Evolutionary conservation across 1,140 invertebrate species (phyloP), one percentile per base, ranked within the genome.

Genomic region (Aricia agestis): DNA sequence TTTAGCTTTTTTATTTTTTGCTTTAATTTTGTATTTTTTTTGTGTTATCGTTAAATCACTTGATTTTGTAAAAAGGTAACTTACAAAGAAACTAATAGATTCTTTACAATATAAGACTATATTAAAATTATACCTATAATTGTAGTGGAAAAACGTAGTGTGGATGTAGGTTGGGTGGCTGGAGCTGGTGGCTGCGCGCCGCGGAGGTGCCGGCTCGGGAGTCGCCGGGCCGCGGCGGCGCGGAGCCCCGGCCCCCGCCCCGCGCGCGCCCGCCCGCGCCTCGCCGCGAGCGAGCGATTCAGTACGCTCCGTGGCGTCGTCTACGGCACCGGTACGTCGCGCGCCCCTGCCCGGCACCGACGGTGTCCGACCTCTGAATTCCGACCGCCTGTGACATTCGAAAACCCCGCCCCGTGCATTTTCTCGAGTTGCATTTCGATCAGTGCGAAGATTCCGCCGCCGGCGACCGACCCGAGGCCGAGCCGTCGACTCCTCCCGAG

Each of bases 351-450:
- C 59, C 59, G 18, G 18, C 57, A 6, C 58, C 76, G 79, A 79
- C 75, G 84, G 84, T 82, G 80, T 81, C 86, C 85, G 86, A 87
- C 86, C 85, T 87, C 86, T 89, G 82, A 82, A 85, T 72, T 82
- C 85, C 80, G 83, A 84, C 83, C 81, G 82, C 84, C 87, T 85
- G 81, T 87, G 82, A 90, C 87, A 88, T 87, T 89, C 83, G 83
- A 89, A 84, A 89, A 89, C 86, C 87, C 87, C 89, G 87, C 87
- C 86, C 87, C 81, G 87, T 89, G 86, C 83, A 89, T 88, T 88
- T 88, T 83, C 81, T 73, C 82, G 73, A 85, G 77, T 85, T 86
- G 83, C 84, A 84, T 83, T 89, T 84, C 81, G 78, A 85, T 82
- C 80, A 80, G 85, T 86, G 81, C 81, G 80, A 86, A 79, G 79